Evolutionary conservation across 2,888 invertebrate species (phyloP).

Genomic region (Eupithecia pulchellata): DNA sequence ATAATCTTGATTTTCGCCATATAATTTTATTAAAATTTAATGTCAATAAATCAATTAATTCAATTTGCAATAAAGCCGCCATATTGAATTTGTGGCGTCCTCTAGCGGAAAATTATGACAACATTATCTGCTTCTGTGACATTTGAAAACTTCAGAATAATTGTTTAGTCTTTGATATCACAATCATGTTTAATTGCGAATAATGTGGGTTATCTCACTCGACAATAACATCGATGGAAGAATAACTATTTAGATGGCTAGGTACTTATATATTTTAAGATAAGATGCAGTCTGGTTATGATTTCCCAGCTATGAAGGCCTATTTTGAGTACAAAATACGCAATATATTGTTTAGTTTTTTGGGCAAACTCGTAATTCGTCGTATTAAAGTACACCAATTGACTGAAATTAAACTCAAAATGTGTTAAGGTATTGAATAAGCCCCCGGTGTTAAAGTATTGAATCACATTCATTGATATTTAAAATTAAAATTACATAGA

Average conservation of each 20-base stretch:
- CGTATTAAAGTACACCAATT: too few species aligned
- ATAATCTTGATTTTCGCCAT: neutral
- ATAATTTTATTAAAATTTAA: neutral
- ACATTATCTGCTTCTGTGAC: constrained; percentile 4
- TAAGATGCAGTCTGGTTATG: neutral
- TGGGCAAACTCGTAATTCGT: too few species aligned
- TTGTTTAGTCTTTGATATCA: neutral
- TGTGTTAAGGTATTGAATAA: too few species aligned
- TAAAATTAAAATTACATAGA: neutral
- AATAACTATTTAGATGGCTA: neutral
- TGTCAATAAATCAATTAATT: constrained; percentile 16
- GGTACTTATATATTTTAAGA: neutral
- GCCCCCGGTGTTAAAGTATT: too few species aligned
- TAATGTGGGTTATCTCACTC: neutral
- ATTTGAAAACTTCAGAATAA: constrained; percentile 13
- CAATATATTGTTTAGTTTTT: too few species aligned
- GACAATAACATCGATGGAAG: neutral
- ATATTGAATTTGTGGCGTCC: constrained; percentile 71
- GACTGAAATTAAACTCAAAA: too few species aligned
- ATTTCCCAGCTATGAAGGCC: too few species aligned
- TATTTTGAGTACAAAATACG: too few species aligned
- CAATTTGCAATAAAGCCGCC: constrained; percentile 53
- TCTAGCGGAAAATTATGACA: constrained; percentile 51
- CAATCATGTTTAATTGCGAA: constrained; percentile 2
- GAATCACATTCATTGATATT: too few species aligned